Base-by-base conservation (phyloP, 2,888 invertebrate genomes). In the Horisme vitalbata region DNA sequence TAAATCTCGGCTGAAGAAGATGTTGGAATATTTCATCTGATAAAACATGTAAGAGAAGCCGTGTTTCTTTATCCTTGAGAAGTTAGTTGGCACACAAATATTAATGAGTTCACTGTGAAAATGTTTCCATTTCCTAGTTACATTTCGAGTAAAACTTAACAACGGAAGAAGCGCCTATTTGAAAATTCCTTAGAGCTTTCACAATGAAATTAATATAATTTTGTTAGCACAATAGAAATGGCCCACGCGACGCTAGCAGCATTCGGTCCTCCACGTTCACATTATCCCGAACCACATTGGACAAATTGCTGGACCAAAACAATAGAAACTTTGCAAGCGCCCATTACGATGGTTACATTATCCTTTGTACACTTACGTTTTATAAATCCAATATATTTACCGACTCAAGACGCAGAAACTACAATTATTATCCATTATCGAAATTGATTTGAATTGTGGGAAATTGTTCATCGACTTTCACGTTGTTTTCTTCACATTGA, bases 271-370 rank as follows among this genome's bases (percentile, higher is more conserved):
- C n/a, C n/a, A n/a, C n/a, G 24, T 36, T 43, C 18, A 8, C 30
- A 20, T 48, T 48, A 48, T 30, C 38, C 30, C 24, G 41, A 30
- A 45, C 20, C 49, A 37, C 45, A 45, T 49, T 45, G 35, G 27
- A 37, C 41, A 45, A 50, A 41, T 45, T 28, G 45, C 33, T 41
- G 20, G 31, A 39, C 32, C 21, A 50, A 45, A 50, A 41, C 49
- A 45, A 50, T 44, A 24, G 45, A 24, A 48, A 39, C 31, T 45
- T 49, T 13, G 36, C 30, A 37, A 39, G 26, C 31, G 14, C 23
- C 32, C 28, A 35, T 46, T 46, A 47, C 11, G 12, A 32, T 9
- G 46, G 41, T 38, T 7, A 28, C 37, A 43, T 43, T 38, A 33
- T 45, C 26, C 21, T 27, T 28, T 28, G 27, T 37, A 5, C 15